Base-by-base conservation (phyloP, 2,797 vertebrate species). In the Molossus alvarezi region DNA sequence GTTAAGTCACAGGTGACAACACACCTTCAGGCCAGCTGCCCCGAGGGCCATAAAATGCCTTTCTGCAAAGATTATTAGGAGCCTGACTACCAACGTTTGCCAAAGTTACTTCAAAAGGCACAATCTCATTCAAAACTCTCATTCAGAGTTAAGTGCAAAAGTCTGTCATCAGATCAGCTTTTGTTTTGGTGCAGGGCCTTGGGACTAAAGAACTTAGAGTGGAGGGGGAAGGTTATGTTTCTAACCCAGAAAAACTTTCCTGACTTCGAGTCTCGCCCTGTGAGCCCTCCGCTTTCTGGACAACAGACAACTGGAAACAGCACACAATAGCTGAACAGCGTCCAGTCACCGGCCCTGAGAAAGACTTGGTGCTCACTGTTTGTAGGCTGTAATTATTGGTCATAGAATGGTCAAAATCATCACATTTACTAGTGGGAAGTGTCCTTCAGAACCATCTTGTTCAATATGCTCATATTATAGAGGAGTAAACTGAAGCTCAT, bases 51-150 rank as follows among this genome's bases (percentile, higher is more conserved):
- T 21, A 45, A 93, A 82, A 27, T 81, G 58, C 55, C 75, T 82
- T 64, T 89, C 33, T 9, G 9, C 1, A 10, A 92, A 75, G 29
- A 62, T 53, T 10, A 84, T 92, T 33, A 62, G 60, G 29, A 79
- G n/a, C 33, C 48, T 18, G 45, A 65, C 6, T 57, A 58, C 29
- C 53, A 79, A 29, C 9, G 9, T 80, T 93, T 71, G 60, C n/a
- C 9, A 5, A 86, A 53, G n/a, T 64, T 86, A 10, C 71, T 93
- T 92, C 33, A 73, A 87, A 76, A 94, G 65, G 75, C 29, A 82
- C 62, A 41, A 67, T 14, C 5, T 20, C 9, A 9, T 76, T 86
- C 25, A n/a, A 76, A 76, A 87, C 18, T 73, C 33, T 81, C 64
- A 37, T 81, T 95, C 5, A 41, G 20, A 82, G 29, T 15, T 64